Evolutionary conservation across 1,140 invertebrate genomes (phyloP).

Genomic region (Nilaparvata lugens): DNA sequence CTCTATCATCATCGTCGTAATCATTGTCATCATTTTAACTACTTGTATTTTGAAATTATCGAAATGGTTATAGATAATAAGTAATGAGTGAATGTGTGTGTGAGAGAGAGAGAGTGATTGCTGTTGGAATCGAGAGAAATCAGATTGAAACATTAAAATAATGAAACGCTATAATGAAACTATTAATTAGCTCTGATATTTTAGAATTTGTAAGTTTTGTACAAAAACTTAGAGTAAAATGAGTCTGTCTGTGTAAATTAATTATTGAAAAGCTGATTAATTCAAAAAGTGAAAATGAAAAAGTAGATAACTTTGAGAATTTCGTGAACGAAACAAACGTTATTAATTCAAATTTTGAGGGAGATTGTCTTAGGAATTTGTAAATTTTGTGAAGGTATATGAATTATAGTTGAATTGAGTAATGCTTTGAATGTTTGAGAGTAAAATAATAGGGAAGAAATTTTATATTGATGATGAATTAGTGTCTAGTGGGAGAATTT

Average conservation of each 20-base stretch:
- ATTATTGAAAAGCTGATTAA: background rate
- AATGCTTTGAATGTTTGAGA: conserved; percentile 17
- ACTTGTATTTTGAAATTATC: too few relatives aligned
- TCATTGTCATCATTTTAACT: too few relatives aligned
- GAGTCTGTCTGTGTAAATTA: background rate
- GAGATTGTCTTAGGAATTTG: conserved; percentile 4
- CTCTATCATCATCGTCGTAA: too few relatives aligned
- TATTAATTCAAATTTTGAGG: too few relatives aligned
- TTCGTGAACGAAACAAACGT: background rate
- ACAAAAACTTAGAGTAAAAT: conserved; percentile 5
- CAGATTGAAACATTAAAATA: too few relatives aligned
- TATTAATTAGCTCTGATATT: conserved; percentile 12
- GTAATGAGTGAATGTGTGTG: too few relatives aligned
- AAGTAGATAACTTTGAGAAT: background rate
- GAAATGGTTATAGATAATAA: too few relatives aligned
- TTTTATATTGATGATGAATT: conserved; percentile 14
- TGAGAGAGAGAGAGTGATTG: too few relatives aligned
- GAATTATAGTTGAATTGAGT: background rate
- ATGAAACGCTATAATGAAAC: conserved; percentile 4
- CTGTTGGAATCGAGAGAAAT: too few relatives aligned
- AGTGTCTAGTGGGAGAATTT: too few relatives aligned
- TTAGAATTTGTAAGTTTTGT: conserved; percentile 17
- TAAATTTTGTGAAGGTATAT: conserved; percentile 9
- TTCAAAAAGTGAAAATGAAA: background rate
- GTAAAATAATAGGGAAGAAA: conserved; percentile 13